Percentiles rank a stretch among this genome's conserved stretches.
Conservation (phyloP, 2,888 invertebrate genomes). For the Ecliptopera silaceata region DNA sequence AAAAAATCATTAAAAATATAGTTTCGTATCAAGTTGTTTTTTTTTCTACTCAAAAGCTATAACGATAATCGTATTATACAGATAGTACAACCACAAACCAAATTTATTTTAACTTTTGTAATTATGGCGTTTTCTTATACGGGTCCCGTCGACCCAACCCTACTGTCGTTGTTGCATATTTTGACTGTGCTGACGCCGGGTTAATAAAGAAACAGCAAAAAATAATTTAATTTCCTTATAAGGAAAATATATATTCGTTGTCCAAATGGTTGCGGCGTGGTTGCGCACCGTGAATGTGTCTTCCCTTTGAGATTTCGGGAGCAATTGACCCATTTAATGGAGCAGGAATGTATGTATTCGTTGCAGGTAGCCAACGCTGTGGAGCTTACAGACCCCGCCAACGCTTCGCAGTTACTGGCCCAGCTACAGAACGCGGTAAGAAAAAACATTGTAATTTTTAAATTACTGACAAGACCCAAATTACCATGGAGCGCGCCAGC, state of each 20-base stretch:
- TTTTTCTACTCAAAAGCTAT: no score
- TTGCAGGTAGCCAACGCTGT: conserved; percentile 75
- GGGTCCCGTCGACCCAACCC: no score
- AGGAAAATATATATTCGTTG: background rate
- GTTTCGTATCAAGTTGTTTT: no score
- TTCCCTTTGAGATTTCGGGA: conserved; percentile 43
- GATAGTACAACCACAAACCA: no score
- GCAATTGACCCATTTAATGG: conserved; percentile 68
- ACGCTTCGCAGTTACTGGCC: conserved; percentile 65
- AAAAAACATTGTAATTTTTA: conserved; percentile 20
- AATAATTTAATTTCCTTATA: background rate
- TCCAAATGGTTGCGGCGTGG: background rate
- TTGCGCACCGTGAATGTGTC: conserved; percentile 26
- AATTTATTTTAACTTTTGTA: no score
- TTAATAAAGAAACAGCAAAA: no score
- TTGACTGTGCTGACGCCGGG: no score
- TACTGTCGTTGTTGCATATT: no score
- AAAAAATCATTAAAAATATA: no score
- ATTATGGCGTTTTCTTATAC: no score
- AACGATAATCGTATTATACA: no score
- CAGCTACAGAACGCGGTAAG: conserved; percentile 70
- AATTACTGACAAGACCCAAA: background rate
- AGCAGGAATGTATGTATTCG: conserved; percentile 54
- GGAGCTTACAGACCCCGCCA: conserved; percentile 69
- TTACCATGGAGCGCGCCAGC: no score